Conservation (phyloP, 2,888 invertebrate species). For the Anarsia innoxiella region DNA sequence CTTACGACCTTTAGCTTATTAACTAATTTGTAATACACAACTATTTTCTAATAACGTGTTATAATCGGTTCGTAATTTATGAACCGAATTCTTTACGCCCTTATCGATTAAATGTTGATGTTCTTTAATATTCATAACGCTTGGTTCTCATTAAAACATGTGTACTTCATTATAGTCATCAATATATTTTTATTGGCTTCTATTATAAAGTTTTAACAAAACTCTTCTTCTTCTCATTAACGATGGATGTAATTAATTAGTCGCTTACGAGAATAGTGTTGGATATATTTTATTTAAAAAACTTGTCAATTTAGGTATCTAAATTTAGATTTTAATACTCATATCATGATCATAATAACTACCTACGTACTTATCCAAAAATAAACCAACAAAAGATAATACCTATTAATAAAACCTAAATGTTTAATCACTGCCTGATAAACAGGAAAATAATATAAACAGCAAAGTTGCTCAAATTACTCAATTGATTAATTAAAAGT, state of each 20-base stretch:
- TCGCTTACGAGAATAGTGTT: too few relatives aligned
- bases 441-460: neutral
- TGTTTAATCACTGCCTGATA: too few relatives aligned
- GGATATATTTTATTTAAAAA: too few relatives aligned
- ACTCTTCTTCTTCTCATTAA: neutral
- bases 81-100: slow-evolving; percentile 54
- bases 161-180: slow-evolving; percentile 56
- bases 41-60: slow-evolving; percentile 47
- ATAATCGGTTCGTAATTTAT: slow-evolving; percentile 64
- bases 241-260: neutral
- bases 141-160: slow-evolving; percentile 28
- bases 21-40: too few relatives aligned
- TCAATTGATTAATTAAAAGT: neutral
- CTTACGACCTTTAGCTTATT: too few relatives aligned
- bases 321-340: too few relatives aligned
- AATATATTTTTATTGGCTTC: slow-evolving; percentile 41
- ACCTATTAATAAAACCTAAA: too few relatives aligned
- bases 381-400: too few relatives aligned
- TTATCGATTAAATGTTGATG: slow-evolving; percentile 47
- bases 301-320: slow-evolving; percentile 15
- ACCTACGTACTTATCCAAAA: too few relatives aligned
- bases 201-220: neutral
- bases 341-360: too few relatives aligned
- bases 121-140: slow-evolving; percentile 40
- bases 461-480: neutral